phyloP scores from a whole-genome alignment of 2,113 vertebrate genomes.

The Scophthalmus maximus region DNA sequence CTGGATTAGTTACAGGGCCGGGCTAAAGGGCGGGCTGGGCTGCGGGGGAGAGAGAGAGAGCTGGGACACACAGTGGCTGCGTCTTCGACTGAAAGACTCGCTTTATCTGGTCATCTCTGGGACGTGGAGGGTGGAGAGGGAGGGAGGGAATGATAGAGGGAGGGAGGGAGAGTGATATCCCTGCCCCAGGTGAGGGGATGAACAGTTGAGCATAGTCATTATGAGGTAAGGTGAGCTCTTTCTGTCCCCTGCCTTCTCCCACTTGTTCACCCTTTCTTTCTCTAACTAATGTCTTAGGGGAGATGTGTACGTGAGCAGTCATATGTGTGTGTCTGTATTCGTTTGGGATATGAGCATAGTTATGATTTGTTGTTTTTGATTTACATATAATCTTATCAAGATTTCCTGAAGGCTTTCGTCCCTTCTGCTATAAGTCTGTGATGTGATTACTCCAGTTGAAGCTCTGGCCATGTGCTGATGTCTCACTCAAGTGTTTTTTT shows the following conservation, averaged over 20 bases:
- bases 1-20: constrained; percentile 82
- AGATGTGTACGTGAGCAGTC: constrained; percentile 34
- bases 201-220: constrained; percentile 83
- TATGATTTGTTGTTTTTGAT: constrained; percentile 47
- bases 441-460: not conserved
- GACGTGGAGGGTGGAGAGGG: constrained; percentile 44
- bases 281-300: constrained; percentile 60
- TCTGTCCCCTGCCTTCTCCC: constrained; percentile 59
- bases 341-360: constrained; percentile 33
- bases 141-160: constrained; percentile 33
- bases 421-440: constrained; percentile 1
- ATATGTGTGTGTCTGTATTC: constrained; percentile 36
- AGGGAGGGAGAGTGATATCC: constrained; percentile 66
- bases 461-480: too few relatives aligned
- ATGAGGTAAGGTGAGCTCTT: constrained; percentile 82
- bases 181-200: constrained; percentile 83
- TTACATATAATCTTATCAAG: constrained; percentile 17
- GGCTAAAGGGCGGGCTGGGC: constrained; percentile 53
- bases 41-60: constrained; percentile 18
- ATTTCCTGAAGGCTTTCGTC: constrained; percentile 25
- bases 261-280: constrained; percentile 46
- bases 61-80: constrained; percentile 35
- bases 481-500: too few relatives aligned
- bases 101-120: constrained; percentile 80
- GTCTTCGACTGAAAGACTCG: constrained; percentile 73